Conservation (phyloP, 2,113 vertebrate genomes). For the Brachypteracias leptosomus region DNA sequence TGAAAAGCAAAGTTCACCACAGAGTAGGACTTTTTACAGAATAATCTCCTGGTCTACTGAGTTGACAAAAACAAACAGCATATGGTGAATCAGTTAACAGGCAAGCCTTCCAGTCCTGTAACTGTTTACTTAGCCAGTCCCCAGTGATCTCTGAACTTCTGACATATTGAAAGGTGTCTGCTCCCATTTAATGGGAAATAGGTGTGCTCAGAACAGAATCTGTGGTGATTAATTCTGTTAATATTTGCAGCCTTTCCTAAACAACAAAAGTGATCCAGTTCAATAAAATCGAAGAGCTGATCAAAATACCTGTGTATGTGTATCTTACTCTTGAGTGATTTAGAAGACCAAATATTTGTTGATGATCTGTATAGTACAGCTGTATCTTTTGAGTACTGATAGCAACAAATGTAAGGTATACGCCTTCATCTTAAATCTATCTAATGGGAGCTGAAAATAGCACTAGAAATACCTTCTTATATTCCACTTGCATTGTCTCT, state of each 20-base stretch:
- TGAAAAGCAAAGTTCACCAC: background rate
- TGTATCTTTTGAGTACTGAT: background rate
- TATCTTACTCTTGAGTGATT: background rate
- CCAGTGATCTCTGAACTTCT: background rate
- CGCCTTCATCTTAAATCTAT: background rate
- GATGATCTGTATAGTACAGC: background rate
- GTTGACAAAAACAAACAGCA: background rate
- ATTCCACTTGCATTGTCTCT: background rate
- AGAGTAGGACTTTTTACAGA: background rate
- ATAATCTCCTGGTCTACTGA: background rate
- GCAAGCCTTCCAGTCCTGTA: background rate
- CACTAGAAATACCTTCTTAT: background rate
- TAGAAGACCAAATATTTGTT: background rate
- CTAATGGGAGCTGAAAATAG: background rate
- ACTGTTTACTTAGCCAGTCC: background rate
- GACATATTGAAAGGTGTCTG: background rate
- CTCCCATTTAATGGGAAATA: background rate
- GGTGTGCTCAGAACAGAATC: background rate
- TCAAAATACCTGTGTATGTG: background rate
- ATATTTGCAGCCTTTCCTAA: background rate
- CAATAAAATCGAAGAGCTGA: background rate
- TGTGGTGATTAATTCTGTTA: background rate
- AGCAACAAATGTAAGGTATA: background rate
- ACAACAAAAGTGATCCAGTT: background rate
- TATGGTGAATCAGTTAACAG: background rate